Percentiles rank a stretch among this genome's conserved stretches.
Conservation (phyloP, 2,888 invertebrate genomes). For the Penaeus monodon region DNA sequence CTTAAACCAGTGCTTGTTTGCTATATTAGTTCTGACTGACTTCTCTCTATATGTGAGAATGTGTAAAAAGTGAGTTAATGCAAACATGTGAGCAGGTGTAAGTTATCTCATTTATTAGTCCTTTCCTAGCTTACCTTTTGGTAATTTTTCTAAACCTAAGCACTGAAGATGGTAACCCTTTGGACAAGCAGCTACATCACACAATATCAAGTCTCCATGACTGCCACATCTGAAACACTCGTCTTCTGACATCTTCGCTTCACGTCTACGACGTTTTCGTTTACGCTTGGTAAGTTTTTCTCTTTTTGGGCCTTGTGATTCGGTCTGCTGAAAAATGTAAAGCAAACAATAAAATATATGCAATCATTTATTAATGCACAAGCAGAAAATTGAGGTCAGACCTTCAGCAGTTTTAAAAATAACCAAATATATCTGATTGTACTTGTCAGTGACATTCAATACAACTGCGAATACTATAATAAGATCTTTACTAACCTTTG, state of each 20-base stretch:
- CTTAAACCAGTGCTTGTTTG: too few relatives aligned
- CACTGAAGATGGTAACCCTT: conserved; percentile 74
- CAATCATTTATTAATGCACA: not conserved
- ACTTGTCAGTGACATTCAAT: too few relatives aligned
- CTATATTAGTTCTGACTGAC: too few relatives aligned
- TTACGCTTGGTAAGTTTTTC: conserved; percentile 47
- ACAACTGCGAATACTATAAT: too few relatives aligned
- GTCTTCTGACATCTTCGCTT: conserved; percentile 69
- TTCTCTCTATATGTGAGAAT: too few relatives aligned
- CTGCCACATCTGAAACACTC: conserved; percentile 74
- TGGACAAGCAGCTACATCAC: conserved; percentile 72
- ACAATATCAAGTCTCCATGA: conserved; percentile 73
- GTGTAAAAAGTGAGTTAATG: too few relatives aligned
- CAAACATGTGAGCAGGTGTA: not conserved
- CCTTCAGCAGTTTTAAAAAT: too few relatives aligned
- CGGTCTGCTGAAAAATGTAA: conserved; percentile 24
- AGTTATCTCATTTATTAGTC: not conserved
- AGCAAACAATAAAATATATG: not conserved
- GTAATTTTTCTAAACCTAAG: conserved; percentile 71
- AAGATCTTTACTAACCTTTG: conserved; percentile 64
- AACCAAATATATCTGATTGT: too few relatives aligned
- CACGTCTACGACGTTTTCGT: conserved; percentile 47
- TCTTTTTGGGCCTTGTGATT: conserved; percentile 40
- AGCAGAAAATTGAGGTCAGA: not conserved
- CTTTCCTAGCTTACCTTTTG: conserved; percentile 69